Percentiles rank a stretch among this genome's conserved stretches.
These are phyloP conservation scores for Halichoerus grypus DNA, from an alignment of 2,113 vertebrate genomes.

Conservation along the genomic window DNA sequence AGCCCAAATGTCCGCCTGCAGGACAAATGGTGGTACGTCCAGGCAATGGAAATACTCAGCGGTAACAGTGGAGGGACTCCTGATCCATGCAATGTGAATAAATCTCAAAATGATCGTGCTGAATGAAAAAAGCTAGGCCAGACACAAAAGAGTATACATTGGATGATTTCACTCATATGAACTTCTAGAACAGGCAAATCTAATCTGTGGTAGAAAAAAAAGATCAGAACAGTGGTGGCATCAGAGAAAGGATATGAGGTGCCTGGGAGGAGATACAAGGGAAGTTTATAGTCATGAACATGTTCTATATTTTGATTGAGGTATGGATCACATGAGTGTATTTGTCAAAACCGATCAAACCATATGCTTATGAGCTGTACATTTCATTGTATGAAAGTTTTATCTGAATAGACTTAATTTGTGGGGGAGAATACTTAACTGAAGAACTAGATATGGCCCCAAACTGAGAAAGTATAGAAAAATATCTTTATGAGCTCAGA, in stretches of 20 bases:
- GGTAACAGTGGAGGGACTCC: neutral
- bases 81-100: neutral
- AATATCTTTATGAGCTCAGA: neutral
- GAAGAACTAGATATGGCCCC: neutral
- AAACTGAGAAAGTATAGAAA: constrained; percentile 13
- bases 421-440: neutral
- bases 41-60: neutral
- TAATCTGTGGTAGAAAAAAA: neutral
- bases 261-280: neutral
- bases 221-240: neutral
- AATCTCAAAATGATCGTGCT: neutral
- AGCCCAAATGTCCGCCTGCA: neutral
- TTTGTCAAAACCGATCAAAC: neutral
- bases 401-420: neutral
- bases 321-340: neutral
- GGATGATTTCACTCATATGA: neutral
- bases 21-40: neutral
- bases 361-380: neutral
- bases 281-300: neutral
- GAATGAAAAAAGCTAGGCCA: neutral
- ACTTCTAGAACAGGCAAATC: neutral
- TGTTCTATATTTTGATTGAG: neutral
- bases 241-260: neutral
- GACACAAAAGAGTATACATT: neutral
- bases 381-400: neutral